phyloP scores from a whole-genome alignment of 2,888 invertebrate species.

The Bombylius discolor region DNA sequence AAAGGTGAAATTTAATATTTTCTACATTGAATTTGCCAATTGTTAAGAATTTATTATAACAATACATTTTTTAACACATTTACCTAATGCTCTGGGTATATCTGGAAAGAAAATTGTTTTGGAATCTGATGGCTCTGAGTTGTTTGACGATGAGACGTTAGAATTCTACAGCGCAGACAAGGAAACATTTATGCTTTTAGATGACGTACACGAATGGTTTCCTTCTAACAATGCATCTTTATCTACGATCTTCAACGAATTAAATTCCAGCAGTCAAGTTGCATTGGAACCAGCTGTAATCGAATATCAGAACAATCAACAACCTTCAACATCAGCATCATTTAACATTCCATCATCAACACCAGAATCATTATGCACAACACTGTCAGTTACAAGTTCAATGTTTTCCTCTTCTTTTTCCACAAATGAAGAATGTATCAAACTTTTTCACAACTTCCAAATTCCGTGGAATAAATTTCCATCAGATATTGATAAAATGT shows the following conservation, averaged over 20 bases:
- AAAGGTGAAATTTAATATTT: background rate
- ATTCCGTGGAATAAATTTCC: too few species aligned
- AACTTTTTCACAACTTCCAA: too few species aligned
- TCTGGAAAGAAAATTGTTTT: background rate
- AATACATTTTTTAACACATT: background rate
- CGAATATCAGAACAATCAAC: background rate
- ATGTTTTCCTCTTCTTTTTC: too few species aligned
- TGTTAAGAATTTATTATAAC: background rate
- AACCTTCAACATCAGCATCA: background rate
- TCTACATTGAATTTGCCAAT: too few species aligned
- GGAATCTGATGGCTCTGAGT: constrained; percentile 2
- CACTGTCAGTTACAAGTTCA: too few species aligned
- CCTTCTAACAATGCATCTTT: background rate
- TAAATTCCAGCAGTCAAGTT: background rate
- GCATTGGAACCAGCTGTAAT: background rate
- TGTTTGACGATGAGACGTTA: constrained; percentile 1
- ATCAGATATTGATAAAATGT: too few species aligned
- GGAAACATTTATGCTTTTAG: background rate
- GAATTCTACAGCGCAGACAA: background rate
- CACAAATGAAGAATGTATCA: too few species aligned
- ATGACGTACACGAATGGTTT: background rate
- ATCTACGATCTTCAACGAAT: background rate
- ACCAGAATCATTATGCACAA: too few species aligned
- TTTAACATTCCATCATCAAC: too few species aligned
- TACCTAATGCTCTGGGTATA: too few species aligned